Conservation (phyloP, 2,888 invertebrate species). For the Amphipyra berbera region DNA sequence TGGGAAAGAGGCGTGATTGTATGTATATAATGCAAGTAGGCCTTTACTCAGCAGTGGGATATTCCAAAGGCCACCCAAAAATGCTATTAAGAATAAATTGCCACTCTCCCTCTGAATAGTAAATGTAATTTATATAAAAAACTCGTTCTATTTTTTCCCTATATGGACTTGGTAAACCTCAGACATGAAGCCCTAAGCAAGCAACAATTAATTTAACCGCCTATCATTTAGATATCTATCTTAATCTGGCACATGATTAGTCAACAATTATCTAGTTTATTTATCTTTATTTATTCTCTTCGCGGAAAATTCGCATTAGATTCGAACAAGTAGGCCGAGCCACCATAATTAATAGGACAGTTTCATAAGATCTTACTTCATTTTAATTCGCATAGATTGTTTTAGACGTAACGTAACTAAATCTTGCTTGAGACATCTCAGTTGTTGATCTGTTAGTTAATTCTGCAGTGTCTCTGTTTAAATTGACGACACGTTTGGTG, state of each 20-base stretch:
- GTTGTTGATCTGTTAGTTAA: slow-evolving; percentile 29
- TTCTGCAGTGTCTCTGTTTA: slow-evolving; percentile 17
- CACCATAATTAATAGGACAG: slow-evolving; percentile 59
- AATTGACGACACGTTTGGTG: no score
- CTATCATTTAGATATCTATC: background rate
- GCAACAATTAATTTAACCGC: background rate
- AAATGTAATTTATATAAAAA: no score
- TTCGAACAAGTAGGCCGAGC: slow-evolving; percentile 50
- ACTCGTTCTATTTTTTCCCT: background rate
- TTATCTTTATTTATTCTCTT: slow-evolving; percentile 21
- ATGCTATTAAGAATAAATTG: no score
- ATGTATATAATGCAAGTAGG: no score
- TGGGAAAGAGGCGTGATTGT: no score
- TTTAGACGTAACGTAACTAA: slow-evolving; percentile 40
- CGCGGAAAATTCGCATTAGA: slow-evolving; percentile 60
- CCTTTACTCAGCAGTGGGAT: no score
- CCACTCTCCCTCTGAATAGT: no score
- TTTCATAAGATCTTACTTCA: slow-evolving; percentile 64
- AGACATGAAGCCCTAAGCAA: background rate
- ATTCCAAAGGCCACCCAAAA: no score
- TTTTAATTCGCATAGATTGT: slow-evolving; percentile 63
- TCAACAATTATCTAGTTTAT: slow-evolving; percentile 21
- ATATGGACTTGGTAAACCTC: background rate
- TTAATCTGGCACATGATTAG: slow-evolving; percentile 7
- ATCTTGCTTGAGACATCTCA: slow-evolving; percentile 29